Evolutionary conservation across 2,797 vertebrate species (phyloP).

Genomic region (Amniataba percoides): DNA sequence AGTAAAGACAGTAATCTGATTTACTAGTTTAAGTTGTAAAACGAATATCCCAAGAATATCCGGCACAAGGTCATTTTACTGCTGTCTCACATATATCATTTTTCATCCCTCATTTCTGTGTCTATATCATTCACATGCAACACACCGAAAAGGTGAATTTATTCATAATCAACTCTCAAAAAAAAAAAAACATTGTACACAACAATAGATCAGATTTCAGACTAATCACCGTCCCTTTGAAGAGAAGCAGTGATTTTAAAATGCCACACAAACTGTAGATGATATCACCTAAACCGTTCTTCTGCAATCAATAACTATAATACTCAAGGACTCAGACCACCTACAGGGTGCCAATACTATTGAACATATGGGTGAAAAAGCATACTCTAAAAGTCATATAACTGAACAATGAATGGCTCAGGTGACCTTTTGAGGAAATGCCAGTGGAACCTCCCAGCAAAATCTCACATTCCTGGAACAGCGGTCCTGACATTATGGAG

Average conservation of each 20-base stretch:
- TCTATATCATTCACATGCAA: too few relatives aligned
- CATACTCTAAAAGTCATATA: constrained; percentile 44
- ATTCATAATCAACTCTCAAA: not conserved
- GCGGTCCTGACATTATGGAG: constrained; percentile 64
- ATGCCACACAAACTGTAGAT: constrained; percentile 8
- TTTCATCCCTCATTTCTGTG: too few relatives aligned
- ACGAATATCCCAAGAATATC: not conserved
- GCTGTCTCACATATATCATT: not conserved
- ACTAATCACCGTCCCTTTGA: not conserved
- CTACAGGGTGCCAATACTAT: constrained; percentile 55
- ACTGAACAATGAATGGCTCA: constrained; percentile 45
- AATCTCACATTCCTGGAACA: constrained; percentile 59
- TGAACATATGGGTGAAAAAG: constrained; percentile 49
- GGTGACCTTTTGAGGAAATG: constrained; percentile 77
- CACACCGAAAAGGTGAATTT: not conserved
- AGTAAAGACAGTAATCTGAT: constrained; percentile 14
- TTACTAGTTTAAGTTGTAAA: constrained; percentile 12
- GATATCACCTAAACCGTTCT: constrained; percentile 19
- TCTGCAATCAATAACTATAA: constrained; percentile 52
- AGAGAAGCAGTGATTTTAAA: constrained; percentile 28
- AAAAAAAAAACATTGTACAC: not conserved
- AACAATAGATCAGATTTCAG: not conserved
- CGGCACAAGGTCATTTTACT: not conserved
- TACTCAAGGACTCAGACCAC: constrained; percentile 42
- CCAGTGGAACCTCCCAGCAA: constrained; percentile 68